These are phyloP conservation scores for Marmota monax DNA, from an alignment of 2,113 vertebrate genomes.

Conservation along the genomic window DNA sequence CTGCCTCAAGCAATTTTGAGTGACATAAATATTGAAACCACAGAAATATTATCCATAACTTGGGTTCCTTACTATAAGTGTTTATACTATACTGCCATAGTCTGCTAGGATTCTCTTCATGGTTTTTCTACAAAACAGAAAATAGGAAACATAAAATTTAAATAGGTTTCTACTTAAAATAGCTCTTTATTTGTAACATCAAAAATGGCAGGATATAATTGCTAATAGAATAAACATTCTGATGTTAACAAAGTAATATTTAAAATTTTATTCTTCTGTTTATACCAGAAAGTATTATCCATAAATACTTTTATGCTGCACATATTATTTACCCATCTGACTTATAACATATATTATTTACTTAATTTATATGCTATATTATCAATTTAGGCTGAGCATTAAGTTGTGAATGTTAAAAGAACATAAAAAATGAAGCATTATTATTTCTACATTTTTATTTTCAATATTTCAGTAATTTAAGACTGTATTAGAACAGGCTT, in stretches of 20 bases:
- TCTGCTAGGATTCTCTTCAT: not conserved
- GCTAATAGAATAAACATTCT: not conserved
- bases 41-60: not conserved
- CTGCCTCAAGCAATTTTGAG: not conserved
- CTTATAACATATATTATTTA: constrained; percentile 11
- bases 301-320: not conserved
- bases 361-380: not conserved
- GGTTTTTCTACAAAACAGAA: not conserved
- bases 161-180: not conserved
- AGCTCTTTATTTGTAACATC: not conserved
- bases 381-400: not conserved
- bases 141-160: not conserved
- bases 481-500: not conserved
- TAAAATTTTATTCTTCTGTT: not conserved
- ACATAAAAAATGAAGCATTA: constrained; percentile 32
- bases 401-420: not conserved
- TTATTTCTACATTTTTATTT: not conserved
- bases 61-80: not conserved
- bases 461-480: constrained; percentile 22
- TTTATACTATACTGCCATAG: not conserved
- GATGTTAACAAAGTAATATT: not conserved
- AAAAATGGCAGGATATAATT: not conserved
- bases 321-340: not conserved
- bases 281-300: not conserved
- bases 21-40: not conserved